Evolutionary conservation across 2,797 vertebrate species (phyloP).

Genomic region (Macrochelys suwanniensis): DNA sequence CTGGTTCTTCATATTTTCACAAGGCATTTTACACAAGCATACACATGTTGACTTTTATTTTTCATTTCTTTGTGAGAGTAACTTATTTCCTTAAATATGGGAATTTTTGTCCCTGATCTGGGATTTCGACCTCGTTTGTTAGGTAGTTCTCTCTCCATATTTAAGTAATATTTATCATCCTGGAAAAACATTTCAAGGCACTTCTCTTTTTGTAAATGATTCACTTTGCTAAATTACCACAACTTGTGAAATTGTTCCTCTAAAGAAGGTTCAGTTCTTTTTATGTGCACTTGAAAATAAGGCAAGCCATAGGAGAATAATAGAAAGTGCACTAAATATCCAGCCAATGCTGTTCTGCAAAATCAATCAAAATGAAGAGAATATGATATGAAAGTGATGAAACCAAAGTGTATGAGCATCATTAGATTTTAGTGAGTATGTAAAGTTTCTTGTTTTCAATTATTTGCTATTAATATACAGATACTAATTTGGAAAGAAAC

Average conservation of each 20-base stretch:
- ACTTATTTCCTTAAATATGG: not conserved
- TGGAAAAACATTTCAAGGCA: not conserved
- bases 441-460: conserved; percentile 30
- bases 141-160: rapidly evolving
- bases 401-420: not conserved
- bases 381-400: conserved; percentile 21
- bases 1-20: not conserved
- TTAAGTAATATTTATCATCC: not conserved
- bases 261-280: not conserved
- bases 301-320: not conserved
- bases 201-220: not conserved
- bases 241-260: not conserved
- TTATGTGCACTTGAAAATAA: not conserved
- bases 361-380: conserved; percentile 30
- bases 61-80: not conserved
- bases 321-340: not conserved
- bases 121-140: not conserved
- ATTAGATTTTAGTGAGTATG: conserved; percentile 8
- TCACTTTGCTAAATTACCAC: not conserved
- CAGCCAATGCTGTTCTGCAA: not conserved
- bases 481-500: conserved; percentile 4
- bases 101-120: not conserved
- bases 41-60: not conserved
- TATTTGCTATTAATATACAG: not conserved
- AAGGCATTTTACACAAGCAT: not conserved